Base-by-base conservation (phyloP, 2,888 invertebrate genomes). In the Mesochorus sp. region DNA sequence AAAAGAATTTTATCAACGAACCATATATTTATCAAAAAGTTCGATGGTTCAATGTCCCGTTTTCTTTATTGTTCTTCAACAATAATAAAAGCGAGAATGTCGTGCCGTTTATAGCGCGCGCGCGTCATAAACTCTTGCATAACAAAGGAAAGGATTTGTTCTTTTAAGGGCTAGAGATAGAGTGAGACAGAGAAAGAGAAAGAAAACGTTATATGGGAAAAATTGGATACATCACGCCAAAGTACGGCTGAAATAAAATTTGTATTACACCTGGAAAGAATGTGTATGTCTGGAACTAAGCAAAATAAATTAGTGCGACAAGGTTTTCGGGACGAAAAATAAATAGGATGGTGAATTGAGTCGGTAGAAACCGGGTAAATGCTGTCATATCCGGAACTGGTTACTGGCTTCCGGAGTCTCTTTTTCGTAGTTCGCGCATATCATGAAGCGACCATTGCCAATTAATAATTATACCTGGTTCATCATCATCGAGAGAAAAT, bases 201-300 rank as follows among this genome's bases (percentile, higher is more conserved):
- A n/a, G n/a, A n/a, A n/a, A n/a, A n/a, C n/a, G n/a, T n/a, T 76
- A 73, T 55, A 34, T 8, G 67, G 79, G 61, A 57, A 53, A 28
- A 55, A 51, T 72, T 76, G 76, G 76, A 42, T 79, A 82, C 82
- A 80, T 86, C 85, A 73, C 87, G 87, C 86, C 86, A 87, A 85
- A 88, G 85, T 87, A 85, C 83, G 85, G 86, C 90, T 90, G 90
- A 88, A 89, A 90, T 85, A 84, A 88, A 89, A 88, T 79, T 84
- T 61, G 77, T 68, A 83, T 88, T 86, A 86, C 83, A 85, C 87
- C 88, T 89, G 89, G 84, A 89, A 89, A 86, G 80, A 88, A 88
- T 81, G 84, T 80, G 76, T 83, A 31, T 72, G 17, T 83, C 89
- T 89, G 88, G 83, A 88, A 89, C 83, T 84, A 85, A 85, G 83